Evolutionary conservation across 2,888 invertebrate species (phyloP).

Genomic region (Eledone cirrhosa): DNA sequence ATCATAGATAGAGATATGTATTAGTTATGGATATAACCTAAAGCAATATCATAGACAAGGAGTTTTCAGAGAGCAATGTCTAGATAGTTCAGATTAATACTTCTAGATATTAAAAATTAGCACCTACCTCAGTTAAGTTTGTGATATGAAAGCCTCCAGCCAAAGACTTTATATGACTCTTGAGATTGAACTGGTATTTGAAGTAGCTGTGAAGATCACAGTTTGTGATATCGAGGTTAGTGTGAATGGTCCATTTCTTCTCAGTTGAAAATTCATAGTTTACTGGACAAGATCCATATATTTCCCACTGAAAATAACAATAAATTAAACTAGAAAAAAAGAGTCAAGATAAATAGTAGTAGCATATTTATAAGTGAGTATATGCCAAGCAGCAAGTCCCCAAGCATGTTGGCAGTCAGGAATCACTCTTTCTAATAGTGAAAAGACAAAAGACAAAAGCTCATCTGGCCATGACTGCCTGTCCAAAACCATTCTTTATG

Average conservation of each 20-base stretch:
- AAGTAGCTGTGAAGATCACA: slow-evolving; percentile 45
- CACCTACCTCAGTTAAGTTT: slow-evolving; percentile 41
- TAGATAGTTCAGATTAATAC: not conserved
- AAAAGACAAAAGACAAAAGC: no score
- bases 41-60: no score
- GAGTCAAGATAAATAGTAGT: no score
- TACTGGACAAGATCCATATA: slow-evolving; percentile 47
- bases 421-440: not conserved
- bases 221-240: slow-evolving; percentile 39
- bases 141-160: slow-evolving; percentile 38
- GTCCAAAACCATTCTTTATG: no score
- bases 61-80: no score
- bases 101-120: not conserved
- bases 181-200: slow-evolving; percentile 33
- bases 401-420: not conserved
- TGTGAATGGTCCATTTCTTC: slow-evolving; percentile 32
- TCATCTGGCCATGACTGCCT: no score
- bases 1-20: no score
- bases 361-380: not conserved
- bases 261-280: slow-evolving; percentile 34
- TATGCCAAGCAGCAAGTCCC: not conserved
- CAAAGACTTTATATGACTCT: slow-evolving; percentile 40
- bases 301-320: slow-evolving; percentile 38
- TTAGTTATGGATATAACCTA: no score
- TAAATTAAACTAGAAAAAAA: not conserved